Conservation (phyloP, 1,140 invertebrate species). For the Pogonus chalceus region DNA sequence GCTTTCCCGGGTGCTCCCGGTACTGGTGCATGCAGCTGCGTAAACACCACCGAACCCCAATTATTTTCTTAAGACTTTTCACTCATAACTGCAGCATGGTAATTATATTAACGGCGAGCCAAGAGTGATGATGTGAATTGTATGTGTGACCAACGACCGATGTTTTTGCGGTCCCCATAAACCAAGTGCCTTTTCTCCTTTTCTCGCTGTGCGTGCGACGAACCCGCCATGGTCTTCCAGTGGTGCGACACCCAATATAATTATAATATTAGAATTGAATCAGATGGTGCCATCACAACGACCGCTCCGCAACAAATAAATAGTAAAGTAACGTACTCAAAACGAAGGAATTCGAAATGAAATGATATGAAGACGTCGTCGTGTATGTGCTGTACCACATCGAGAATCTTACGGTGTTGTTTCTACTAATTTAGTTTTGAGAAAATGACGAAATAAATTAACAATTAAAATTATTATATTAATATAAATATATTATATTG, state of each 20-base stretch:
- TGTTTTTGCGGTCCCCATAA: neutral
- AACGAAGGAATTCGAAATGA: too few relatives aligned
- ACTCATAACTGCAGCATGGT: too few relatives aligned
- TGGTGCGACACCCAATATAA: neutral
- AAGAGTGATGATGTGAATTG: too few relatives aligned
- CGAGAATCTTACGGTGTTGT: neutral
- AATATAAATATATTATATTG: slow-evolving; percentile 2
- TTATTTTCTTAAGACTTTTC: too few relatives aligned
- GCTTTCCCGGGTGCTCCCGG: slow-evolving; percentile 31
- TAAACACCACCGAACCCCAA: too few relatives aligned
- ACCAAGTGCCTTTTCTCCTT: slow-evolving; percentile 2
- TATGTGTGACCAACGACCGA: neutral
- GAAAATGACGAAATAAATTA: too few relatives aligned
- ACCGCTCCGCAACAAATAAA: too few relatives aligned
- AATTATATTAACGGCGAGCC: too few relatives aligned
- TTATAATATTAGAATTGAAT: neutral
- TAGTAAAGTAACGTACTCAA: too few relatives aligned
- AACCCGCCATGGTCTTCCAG: slow-evolving; percentile 5
- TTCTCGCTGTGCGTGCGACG: neutral
- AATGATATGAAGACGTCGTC: too few relatives aligned
- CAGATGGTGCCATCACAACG: neutral
- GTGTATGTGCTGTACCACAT: neutral
- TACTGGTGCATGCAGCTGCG: slow-evolving; percentile 23
- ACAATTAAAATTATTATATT: too few relatives aligned
- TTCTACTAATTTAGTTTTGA: too few relatives aligned